A percentile compares a stretch with the other conserved stretches of the same genome.
phyloP scores from a whole-genome alignment of 2,113 vertebrate genomes.

The Sciurus niger region DNA sequence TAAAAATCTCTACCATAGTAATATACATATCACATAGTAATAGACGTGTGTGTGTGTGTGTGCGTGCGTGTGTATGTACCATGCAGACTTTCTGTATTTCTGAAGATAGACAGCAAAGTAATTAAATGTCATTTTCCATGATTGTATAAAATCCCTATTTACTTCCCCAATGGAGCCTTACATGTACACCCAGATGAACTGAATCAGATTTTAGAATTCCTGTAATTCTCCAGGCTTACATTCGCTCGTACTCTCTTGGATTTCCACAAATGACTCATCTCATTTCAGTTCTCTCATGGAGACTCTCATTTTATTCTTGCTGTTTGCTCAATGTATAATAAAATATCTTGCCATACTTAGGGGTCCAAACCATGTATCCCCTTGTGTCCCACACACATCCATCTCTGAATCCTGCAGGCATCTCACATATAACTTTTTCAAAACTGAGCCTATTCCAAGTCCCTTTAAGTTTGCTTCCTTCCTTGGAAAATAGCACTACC shows the following conservation, averaged over 20 bases:
- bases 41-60: background rate
- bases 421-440: slow-evolving; percentile 24
- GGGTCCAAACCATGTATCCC: background rate
- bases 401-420: background rate
- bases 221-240: background rate
- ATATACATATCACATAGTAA: background rate
- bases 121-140: background rate
- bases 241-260: background rate
- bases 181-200: background rate
- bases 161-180: background rate
- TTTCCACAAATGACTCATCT: background rate
- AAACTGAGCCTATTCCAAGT: background rate
- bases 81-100: background rate
- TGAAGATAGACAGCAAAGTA: slow-evolving; percentile 53
- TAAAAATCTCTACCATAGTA: background rate
- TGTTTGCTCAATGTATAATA: background rate
- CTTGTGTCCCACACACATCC: background rate
- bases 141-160: slow-evolving; percentile 18
- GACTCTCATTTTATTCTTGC: slow-evolving; percentile 32
- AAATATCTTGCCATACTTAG: background rate
- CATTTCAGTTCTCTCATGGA: background rate
- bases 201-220: slow-evolving; percentile 21
- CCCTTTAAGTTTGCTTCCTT: background rate
- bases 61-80: background rate
- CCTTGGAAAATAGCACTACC: background rate